Evolutionary conservation across 1,140 invertebrate genomes (phyloP).

Genomic region (Drosophila ogumai): DNA sequence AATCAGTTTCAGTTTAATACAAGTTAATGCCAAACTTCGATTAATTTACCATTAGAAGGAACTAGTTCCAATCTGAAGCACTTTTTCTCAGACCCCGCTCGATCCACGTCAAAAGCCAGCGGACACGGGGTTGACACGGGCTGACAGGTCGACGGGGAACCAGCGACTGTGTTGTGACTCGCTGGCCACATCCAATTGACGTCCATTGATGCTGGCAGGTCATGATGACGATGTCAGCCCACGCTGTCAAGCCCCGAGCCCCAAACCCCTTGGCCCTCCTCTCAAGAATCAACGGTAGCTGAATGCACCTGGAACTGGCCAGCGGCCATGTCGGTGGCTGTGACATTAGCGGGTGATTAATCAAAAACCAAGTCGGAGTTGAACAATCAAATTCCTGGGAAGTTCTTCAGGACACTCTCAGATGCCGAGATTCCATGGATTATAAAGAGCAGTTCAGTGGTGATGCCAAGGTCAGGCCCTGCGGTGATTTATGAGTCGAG

Average conservation of each 20-base stretch:
- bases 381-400: constrained; percentile 61
- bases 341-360: constrained; percentile 74
- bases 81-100: constrained; percentile 17
- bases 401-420: constrained; percentile 61
- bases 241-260: constrained; percentile 31
- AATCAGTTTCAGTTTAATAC: background rate
- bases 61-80: constrained; percentile 20
- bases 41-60: constrained; percentile 27
- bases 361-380: constrained; percentile 34
- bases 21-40: background rate
- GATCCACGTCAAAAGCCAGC: constrained; percentile 28
- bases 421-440: constrained; percentile 5
- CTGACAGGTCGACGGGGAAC: constrained; percentile 68
- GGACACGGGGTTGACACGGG: constrained; percentile 62
- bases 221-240: constrained; percentile 56
- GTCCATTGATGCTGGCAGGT: constrained; percentile 68
- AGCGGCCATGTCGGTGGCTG: constrained; percentile 31
- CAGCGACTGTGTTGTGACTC: constrained; percentile 57
- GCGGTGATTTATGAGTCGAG: constrained; percentile 72
- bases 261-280: background rate
- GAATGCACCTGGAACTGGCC: constrained; percentile 29
- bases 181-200: constrained; percentile 67
- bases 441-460: constrained; percentile 1
- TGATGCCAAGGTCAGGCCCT: constrained; percentile 62
- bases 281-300: constrained; percentile 21